These are phyloP conservation scores for Rhinichthys klamathensis DNA, from an alignment of 2,113 vertebrate genomes.

Conservation along the genomic window DNA sequence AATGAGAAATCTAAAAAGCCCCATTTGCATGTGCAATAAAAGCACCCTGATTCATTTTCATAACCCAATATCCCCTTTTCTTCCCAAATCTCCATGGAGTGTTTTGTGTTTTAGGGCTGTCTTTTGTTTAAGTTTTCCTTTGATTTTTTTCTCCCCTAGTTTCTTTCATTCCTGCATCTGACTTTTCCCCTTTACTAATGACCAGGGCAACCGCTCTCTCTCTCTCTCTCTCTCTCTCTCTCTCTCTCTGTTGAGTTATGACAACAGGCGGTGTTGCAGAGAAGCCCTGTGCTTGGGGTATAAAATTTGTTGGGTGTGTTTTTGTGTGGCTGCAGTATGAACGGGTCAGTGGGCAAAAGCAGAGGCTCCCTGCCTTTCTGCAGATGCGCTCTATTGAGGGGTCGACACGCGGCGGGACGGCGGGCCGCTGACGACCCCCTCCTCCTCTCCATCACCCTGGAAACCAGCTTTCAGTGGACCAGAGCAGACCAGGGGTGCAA, in stretches of 20 bases:
- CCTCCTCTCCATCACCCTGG: constrained; percentile 92
- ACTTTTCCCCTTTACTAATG: constrained; percentile 83
- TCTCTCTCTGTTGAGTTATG: constrained; percentile 83
- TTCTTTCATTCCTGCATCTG: constrained; percentile 85
- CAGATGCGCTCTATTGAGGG: constrained; percentile 97
- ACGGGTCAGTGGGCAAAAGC: constrained; percentile 98
- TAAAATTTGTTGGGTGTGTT: constrained; percentile 89
- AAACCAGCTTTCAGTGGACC: constrained; percentile 87
- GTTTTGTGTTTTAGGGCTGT: constrained; percentile 86
- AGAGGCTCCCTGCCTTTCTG: constrained; percentile 91
- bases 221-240: constrained; percentile 84
- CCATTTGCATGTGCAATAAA: constrained; percentile 70
- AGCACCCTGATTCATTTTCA: constrained; percentile 81
- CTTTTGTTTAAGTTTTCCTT: constrained; percentile 76
- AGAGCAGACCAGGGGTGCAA: constrained; percentile 78
- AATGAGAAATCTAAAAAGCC: constrained; percentile 58
- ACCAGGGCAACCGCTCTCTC: constrained; percentile 77
- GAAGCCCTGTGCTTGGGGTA: constrained; percentile 82
- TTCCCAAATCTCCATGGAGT: constrained; percentile 85
- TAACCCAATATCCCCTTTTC: constrained; percentile 84
- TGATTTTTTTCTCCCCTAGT: constrained; percentile 71
- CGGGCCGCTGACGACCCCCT: constrained; percentile 85
- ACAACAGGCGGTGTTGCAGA: constrained; percentile 83
- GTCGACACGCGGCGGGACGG: constrained; percentile 91
- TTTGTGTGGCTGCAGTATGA: constrained; percentile 83